phyloP scores from a whole-genome alignment of 2,888 invertebrate species.

The Drosophila trichaetosa region DNA sequence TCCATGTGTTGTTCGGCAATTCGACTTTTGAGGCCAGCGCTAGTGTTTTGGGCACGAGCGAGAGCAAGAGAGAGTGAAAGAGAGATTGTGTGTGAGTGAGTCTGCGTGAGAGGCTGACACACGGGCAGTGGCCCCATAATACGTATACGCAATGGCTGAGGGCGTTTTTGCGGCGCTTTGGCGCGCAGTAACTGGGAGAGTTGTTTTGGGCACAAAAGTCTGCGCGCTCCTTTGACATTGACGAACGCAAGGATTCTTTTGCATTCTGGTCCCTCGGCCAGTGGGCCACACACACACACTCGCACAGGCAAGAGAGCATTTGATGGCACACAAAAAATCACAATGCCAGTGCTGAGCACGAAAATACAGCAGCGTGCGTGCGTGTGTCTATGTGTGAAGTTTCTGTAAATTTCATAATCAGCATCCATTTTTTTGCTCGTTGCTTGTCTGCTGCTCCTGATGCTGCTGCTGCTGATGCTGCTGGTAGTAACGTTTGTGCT shows the following conservation, averaged over 20 bases:
- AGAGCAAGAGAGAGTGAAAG: neutral
- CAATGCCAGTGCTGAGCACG: slow-evolving; percentile 20
- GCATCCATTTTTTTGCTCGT: slow-evolving; percentile 49
- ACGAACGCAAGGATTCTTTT: slow-evolving; percentile 47
- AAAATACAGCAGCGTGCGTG: slow-evolving; percentile 19
- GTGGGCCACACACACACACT: slow-evolving; percentile 9
- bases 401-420: slow-evolving; percentile 72
- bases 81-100: slow-evolving; percentile 18
- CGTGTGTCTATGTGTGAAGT: slow-evolving; percentile 34
- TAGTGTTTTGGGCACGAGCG: neutral
- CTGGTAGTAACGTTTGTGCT: slow-evolving; percentile 54
- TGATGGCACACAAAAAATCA: slow-evolving; percentile 23
- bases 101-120: slow-evolving; percentile 29
- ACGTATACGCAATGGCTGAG: slow-evolving; percentile 56
- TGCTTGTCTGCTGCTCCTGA: slow-evolving; percentile 39
- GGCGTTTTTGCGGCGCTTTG: slow-evolving; percentile 43
- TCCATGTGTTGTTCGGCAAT: neutral
- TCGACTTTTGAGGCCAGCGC: slow-evolving; percentile 16
- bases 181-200: slow-evolving; percentile 32
- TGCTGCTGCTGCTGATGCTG: slow-evolving; percentile 23
- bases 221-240: slow-evolving; percentile 66
- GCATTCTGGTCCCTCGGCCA: slow-evolving; percentile 1
- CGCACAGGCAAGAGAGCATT: slow-evolving; percentile 18
- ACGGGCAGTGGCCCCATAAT: slow-evolving; percentile 37
- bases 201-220: slow-evolving; percentile 21